Evolutionary conservation across 2,113 vertebrate genomes (phyloP).

Genomic region (Uropsilus gracilis): DNA sequence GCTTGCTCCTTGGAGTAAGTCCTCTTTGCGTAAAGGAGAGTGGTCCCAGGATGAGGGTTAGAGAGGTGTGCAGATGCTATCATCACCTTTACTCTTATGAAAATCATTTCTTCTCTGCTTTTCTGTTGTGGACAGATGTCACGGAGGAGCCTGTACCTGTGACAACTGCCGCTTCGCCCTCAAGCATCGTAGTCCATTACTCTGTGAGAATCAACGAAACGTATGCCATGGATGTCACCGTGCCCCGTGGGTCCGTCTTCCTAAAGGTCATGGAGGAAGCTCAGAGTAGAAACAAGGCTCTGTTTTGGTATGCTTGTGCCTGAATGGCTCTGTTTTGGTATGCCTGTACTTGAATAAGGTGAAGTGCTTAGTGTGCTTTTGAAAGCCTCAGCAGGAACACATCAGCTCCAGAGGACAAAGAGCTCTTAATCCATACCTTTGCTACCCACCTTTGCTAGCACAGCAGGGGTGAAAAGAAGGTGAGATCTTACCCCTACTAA

Average conservation of each 20-base stretch:
- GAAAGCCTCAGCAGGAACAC: not conserved
- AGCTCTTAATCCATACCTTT: not conserved
- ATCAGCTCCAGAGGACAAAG: not conserved
- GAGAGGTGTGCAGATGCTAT: not conserved
- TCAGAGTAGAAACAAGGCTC: not conserved
- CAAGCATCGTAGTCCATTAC: conserved; percentile 16
- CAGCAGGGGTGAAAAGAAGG: not conserved
- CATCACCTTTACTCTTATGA: not conserved
- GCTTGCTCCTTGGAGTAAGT: not conserved
- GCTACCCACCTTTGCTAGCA: not conserved
- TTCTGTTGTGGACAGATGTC: not conserved
- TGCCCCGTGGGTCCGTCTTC: conserved; percentile 62
- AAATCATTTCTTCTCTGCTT: not conserved
- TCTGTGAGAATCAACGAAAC: conserved; percentile 29
- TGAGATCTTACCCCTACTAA: not conserved
- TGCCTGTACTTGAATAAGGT: not conserved
- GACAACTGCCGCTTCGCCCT: not conserved
- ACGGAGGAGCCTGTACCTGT: fast-evolving
- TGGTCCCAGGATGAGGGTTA: too few relatives aligned
- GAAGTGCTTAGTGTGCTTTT: not conserved
- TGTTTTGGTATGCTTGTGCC: conserved; percentile 42
- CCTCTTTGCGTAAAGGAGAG: not conserved
- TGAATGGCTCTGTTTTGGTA: conserved; percentile 47
- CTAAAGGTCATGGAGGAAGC: conserved; percentile 68
- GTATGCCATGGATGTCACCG: not conserved